Conservation (phyloP, 2,888 invertebrate species). For the Eurytoma californica region DNA sequence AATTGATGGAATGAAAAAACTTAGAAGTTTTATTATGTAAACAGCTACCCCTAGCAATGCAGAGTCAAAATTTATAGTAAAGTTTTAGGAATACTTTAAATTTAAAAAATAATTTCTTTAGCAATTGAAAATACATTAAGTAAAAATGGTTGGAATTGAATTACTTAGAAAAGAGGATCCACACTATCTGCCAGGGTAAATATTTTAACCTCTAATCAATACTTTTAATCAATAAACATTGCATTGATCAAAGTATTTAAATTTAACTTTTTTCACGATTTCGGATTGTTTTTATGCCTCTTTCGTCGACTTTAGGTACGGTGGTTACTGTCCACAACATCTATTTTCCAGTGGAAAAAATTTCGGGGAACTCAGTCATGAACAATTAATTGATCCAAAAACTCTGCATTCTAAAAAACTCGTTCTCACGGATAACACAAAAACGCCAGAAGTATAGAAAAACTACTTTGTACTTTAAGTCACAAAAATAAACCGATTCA, state of each 20-base stretch:
- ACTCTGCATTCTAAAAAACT: conserved; percentile 84
- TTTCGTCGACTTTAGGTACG: conserved; percentile 78
- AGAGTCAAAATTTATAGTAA: conserved; percentile 38
- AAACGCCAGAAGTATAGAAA: conserved; percentile 79
- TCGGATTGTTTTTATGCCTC: conserved; percentile 5
- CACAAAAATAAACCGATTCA: conserved; percentile 3
- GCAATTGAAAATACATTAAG: conserved; percentile 34
- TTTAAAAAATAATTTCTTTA: neutral
- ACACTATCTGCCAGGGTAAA: conserved; percentile 54
- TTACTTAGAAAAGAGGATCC: conserved; percentile 49
- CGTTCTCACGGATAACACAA: conserved; percentile 80
- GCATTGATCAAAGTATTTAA: conserved; percentile 16
- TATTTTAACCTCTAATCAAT: conserved; percentile 13
- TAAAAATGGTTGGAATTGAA: conserved; percentile 53
- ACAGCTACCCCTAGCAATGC: neutral
- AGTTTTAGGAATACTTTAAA: conserved; percentile 2
- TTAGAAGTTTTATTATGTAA: too few relatives aligned
- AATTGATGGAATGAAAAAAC: too few relatives aligned
- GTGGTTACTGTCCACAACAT: conserved; percentile 86
- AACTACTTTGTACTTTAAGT: neutral
- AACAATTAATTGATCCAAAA: conserved; percentile 84
- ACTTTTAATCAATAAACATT: conserved; percentile 9
- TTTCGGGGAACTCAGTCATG: conserved; percentile 83
- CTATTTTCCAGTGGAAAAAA: conserved; percentile 85
- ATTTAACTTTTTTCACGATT: neutral